These are phyloP conservation scores for Nezara viridula DNA, from an alignment of 2,888 invertebrate genomes.

Conservation along the genomic window DNA sequence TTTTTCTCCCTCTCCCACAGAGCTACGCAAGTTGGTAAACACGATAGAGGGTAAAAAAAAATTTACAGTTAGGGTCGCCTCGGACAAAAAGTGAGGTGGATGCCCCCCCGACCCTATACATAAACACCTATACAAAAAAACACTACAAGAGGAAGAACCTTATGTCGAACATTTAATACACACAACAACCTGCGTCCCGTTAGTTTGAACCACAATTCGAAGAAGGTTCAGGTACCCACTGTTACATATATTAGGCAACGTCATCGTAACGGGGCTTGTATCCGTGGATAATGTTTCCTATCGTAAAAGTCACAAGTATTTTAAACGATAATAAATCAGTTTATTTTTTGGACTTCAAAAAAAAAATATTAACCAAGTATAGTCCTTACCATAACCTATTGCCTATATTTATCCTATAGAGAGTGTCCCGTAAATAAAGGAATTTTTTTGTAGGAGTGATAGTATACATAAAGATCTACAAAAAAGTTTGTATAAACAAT, in stretches of 20 bases:
- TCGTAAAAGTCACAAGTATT: background rate
- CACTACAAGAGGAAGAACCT: background rate
- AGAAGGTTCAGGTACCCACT: background rate
- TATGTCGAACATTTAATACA: conserved; percentile 1
- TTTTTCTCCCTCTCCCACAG: background rate
- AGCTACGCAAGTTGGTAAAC: conserved; percentile 25
- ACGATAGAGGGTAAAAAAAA: background rate
- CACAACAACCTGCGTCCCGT: background rate
- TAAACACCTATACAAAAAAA: conserved; percentile 23
- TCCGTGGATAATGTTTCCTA: background rate
- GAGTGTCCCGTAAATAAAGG: no score
- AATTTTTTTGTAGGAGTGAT: no score
- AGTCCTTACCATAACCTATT: no score
- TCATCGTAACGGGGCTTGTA: background rate
- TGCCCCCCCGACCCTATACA: background rate
- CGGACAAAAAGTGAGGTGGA: background rate
- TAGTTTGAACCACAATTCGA: background rate
- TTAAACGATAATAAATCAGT: background rate
- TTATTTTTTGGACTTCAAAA: background rate
- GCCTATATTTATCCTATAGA: no score
- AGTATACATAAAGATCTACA: no score
- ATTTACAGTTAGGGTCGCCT: background rate
- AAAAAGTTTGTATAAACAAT: no score
- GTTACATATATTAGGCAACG: conserved; percentile 7
- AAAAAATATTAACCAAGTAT: background rate